Evolutionary conservation across 2,113 vertebrate species (phyloP).

Genomic region (Herpailurus yagouaroundi): DNA sequence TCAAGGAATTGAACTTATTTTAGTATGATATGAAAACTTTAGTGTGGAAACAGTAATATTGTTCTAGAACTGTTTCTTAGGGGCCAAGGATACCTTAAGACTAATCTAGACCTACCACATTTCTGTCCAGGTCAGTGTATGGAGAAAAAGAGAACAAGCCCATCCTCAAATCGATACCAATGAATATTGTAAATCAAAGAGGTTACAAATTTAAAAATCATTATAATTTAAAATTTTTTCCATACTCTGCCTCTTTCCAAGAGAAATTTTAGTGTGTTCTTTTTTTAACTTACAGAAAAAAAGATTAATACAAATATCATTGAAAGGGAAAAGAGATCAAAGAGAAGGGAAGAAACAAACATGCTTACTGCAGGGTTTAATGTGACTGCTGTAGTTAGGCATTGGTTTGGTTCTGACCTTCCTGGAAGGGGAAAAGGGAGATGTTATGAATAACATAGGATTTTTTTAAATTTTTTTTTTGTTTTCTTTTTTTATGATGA

Average conservation of each 20-base stretch:
- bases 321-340: not conserved
- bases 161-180: not conserved
- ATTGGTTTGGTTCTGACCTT: slow-evolving; percentile 19
- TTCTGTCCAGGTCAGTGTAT: not conserved
- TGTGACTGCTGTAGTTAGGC: not conserved
- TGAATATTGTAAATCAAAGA: not conserved
- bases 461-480: no score
- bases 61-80: not conserved
- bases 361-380: not conserved
- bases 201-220: not conserved
- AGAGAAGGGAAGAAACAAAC: not conserved
- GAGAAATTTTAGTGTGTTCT: not conserved
- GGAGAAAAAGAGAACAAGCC: not conserved
- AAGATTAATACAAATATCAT: not conserved
- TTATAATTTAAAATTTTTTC: not conserved
- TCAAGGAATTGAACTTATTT: not conserved
- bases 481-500: not conserved
- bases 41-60: not conserved
- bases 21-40: not conserved
- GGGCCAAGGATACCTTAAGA: not conserved
- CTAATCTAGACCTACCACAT: not conserved
- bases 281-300: not conserved
- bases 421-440: not conserved
- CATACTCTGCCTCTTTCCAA: not conserved
- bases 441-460: not conserved